These are phyloP conservation scores for Rotaria macrura DNA, from an alignment of 2,888 invertebrate species.

Conservation along the genomic window DNA sequence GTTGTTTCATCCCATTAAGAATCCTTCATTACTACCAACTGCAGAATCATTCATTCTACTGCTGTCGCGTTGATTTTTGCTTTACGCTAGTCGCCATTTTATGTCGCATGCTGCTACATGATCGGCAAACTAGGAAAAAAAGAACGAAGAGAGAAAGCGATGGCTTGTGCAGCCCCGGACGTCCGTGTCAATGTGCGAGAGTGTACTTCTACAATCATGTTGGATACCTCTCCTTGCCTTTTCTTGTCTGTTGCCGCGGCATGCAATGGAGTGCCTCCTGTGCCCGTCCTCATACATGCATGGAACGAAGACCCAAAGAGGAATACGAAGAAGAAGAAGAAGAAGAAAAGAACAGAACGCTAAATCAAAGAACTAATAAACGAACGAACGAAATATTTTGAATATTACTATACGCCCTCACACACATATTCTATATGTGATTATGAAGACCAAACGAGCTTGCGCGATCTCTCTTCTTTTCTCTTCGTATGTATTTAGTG, in stretches of 20 bases:
- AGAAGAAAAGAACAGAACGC: neutral
- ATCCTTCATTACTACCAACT: neutral
- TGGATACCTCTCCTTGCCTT: conserved; percentile 9
- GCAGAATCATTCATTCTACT: neutral
- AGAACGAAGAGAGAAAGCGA: neutral
- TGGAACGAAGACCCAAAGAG: neutral
- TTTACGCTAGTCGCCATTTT: neutral
- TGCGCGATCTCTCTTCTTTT: neutral
- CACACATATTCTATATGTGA: conserved; percentile 3
- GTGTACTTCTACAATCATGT: neutral
- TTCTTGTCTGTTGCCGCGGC: neutral
- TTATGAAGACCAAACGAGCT: neutral
- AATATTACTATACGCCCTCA: neutral
- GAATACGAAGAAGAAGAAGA: neutral
- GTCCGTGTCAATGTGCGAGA: neutral
- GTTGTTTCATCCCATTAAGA: neutral
- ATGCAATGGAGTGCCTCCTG: neutral
- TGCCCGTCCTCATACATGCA: neutral
- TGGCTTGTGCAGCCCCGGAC: neutral
- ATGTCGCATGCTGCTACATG: neutral
- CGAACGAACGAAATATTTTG: neutral
- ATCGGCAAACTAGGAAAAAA: neutral
- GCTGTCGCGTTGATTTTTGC: neutral
- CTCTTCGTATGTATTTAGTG: neutral
- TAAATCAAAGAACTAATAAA: neutral